A percentile compares a stretch with the other conserved stretches of the same genome.
Evolutionary conservation across 2,797 vertebrate genomes (phyloP).

Genomic region (Dromococcyx pavoninus): DNA sequence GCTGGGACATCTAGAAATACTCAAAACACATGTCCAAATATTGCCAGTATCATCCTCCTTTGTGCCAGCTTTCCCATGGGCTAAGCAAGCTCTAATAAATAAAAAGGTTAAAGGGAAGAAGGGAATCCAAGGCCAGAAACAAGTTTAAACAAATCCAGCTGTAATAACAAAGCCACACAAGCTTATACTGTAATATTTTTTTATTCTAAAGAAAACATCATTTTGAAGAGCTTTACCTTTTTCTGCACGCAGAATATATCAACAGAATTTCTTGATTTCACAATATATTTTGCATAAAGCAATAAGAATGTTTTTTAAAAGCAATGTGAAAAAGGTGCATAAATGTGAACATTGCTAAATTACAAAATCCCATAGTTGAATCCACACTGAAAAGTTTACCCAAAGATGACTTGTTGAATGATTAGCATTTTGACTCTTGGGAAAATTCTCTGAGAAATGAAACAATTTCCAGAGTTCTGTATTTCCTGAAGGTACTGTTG

Average conservation of each 20-base stretch:
- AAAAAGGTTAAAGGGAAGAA: background rate
- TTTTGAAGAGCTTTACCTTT: background rate
- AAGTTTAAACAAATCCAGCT: constrained; percentile 51
- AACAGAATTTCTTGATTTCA: background rate
- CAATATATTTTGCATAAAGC: background rate
- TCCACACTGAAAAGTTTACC: background rate
- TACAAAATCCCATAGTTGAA: background rate
- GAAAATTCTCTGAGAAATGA: background rate
- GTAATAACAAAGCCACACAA: constrained; percentile 56
- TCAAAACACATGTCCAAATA: constrained; percentile 46
- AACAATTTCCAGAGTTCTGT: background rate
- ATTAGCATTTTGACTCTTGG: background rate
- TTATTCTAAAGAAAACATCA: constrained; percentile 6
- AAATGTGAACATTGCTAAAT: background rate
- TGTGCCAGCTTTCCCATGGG: background rate
- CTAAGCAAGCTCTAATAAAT: constrained; percentile 2
- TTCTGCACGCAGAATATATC: background rate
- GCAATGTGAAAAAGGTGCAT: background rate
- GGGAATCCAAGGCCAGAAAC: background rate
- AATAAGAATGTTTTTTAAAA: background rate
- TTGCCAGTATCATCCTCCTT: background rate
- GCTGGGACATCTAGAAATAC: constrained; percentile 66
- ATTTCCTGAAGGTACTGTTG: background rate
- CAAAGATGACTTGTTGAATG: background rate
- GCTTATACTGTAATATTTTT: background rate